Evolutionary conservation across 2,797 vertebrate genomes (phyloP), one percentile per base, ranked within the genome.

Genomic region (Amblyopsis hoosieri): DNA sequence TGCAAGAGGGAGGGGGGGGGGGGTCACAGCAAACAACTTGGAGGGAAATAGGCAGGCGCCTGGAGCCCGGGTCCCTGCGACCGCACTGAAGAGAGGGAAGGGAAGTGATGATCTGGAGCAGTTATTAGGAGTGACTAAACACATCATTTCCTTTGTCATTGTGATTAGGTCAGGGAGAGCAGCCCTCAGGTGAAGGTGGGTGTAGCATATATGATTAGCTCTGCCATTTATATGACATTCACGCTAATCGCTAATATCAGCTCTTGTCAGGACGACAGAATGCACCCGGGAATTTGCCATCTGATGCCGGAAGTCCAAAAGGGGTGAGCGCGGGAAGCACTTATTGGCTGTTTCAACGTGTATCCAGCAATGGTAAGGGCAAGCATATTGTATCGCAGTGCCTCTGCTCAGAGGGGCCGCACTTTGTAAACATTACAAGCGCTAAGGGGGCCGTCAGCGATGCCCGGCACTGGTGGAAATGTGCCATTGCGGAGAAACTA

Each of bases 141-240:
- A 87, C 81, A 85, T 88, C 60, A 83, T 85, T 89, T 85, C 80
- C 85, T 84, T 82, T 88, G 85, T 81, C 76, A 75, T 55, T 65
- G 68, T 80, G 87, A 87, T 85, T 86, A 84, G 74, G 72, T 81
- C 78, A 66, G 73, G 75, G 79, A 72, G 80, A 74, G 82, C 54
- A 74, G 68, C 76, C 88, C 88, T 83, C 76, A 80, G 87, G 86
- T 89, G 76, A 72, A 72, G 75, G 75, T 74, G 70, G 72, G 83
- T 71, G 74, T 68, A 64, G 73, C 70, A 87, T 67, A 76, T 85
- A 75, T 89, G 86, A 90, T 91, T 90, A 91, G 85, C 85, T 83
- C 78, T 87, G 86, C 89, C 87, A 88, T 90, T 89, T 90, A 87
- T 91, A 90, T 87, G 88, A 89, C 90, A 91, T 91, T 91, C 89